These are phyloP conservation scores for Plecotus auritus DNA, from an alignment of 2,113 vertebrate genomes.

Conservation along the genomic window DNA sequence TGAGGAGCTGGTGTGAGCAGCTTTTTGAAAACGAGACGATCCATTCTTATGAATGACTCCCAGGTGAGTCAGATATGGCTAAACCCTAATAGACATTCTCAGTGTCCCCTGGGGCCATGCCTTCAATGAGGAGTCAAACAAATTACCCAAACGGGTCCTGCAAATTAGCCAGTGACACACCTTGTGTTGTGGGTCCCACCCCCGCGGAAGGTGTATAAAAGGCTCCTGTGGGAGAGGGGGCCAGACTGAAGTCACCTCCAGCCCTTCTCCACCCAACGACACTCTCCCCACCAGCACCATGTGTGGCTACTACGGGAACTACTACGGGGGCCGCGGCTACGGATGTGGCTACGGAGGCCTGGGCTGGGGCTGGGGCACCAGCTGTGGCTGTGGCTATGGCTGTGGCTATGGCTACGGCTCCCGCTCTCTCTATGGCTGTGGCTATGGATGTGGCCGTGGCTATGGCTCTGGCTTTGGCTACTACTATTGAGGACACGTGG, in stretches of 20 bases:
- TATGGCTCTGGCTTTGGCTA: background rate
- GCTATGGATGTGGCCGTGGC: background rate
- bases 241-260: background rate
- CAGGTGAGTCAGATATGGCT: background rate
- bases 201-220: background rate
- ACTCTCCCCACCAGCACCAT: constrained; percentile 5
- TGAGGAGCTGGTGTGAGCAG: background rate
- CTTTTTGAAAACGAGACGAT: background rate
- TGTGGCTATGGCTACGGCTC: background rate
- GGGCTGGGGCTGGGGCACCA: background rate
- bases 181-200: background rate
- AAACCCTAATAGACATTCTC: background rate
- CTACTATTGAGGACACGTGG: background rate
- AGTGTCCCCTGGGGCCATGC: background rate
- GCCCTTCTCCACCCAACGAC: background rate
- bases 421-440: background rate
- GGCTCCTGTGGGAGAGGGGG: accelerated
- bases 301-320: constrained; percentile 44
- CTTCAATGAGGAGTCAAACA: background rate
- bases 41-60: background rate
- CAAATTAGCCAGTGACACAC: background rate
- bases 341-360: background rate
- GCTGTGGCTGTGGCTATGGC: background rate
- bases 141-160: background rate
- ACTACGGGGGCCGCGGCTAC: background rate